phyloP scores from a whole-genome alignment of 2,113 vertebrate species.

The Charina bottae region DNA sequence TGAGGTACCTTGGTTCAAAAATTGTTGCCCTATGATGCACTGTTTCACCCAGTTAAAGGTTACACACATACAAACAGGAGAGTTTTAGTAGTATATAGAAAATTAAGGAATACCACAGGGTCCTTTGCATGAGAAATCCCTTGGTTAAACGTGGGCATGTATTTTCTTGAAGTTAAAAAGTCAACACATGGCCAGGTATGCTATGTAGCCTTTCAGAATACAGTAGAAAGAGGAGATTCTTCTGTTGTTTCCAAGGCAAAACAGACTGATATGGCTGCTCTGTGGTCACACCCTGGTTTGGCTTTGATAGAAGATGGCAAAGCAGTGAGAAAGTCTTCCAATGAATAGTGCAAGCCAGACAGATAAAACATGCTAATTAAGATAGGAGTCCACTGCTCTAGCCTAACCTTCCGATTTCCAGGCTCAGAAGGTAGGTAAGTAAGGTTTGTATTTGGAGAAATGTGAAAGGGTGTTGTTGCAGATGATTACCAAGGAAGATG shows the following conservation, averaged over 20 bases:
- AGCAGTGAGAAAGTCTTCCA: background rate
- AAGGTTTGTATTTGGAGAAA: background rate
- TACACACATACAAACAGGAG: too few relatives aligned
- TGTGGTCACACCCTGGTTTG: background rate
- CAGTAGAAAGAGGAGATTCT: background rate
- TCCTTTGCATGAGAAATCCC: background rate
- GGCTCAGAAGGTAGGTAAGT: background rate
- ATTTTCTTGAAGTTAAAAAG: background rate
- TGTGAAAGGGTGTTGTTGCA: background rate
- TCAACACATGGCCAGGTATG: background rate
- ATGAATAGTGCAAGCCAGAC: background rate
- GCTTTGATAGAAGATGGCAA: background rate
- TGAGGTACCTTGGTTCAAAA: too few relatives aligned
- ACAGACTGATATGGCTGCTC: background rate
- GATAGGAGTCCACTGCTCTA: background rate
- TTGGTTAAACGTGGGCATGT: background rate
- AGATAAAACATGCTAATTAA: background rate
- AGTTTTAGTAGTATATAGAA: too few relatives aligned
- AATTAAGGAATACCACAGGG: background rate
- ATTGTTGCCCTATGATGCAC: too few relatives aligned
- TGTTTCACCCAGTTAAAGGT: too few relatives aligned
- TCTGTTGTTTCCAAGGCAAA: background rate
- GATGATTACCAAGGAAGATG: background rate
- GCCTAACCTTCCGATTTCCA: background rate
- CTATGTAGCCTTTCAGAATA: background rate